These are phyloP conservation scores for Garrulus glandarius DNA, from an alignment of 2,797 vertebrate species.

Conservation along the genomic window DNA sequence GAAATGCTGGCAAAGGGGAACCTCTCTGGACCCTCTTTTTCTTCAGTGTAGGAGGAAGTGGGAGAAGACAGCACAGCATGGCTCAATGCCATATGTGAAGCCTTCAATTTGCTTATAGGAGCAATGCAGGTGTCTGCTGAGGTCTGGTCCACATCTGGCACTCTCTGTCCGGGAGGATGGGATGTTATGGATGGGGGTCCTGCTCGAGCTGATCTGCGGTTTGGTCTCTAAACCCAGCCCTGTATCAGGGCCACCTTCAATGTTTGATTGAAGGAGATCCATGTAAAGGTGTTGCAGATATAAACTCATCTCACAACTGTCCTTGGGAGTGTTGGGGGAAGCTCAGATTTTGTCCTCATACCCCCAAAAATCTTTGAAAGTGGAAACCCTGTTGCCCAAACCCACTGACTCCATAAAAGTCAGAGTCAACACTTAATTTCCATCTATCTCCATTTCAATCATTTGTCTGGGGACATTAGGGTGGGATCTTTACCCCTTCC, in stretches of 20 bases:
- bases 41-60: not conserved
- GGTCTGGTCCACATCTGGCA: not conserved
- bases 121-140: not conserved
- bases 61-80: not conserved
- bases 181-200: not conserved
- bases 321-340: not conserved
- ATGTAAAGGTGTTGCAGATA: not conserved
- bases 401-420: not conserved
- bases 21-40: not conserved
- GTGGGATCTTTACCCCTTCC: not conserved
- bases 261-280: not conserved
- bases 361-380: not conserved
- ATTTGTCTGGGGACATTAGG: not conserved
- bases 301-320: not conserved
- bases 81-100: not conserved
- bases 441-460: not conserved
- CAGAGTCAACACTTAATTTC: not conserved
- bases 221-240: not conserved
- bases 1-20: not conserved
- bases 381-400: not conserved
- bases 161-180: not conserved
- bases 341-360: not conserved
- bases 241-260: not conserved
- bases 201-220: accelerated
- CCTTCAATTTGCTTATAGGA: not conserved